phyloP scores from a whole-genome alignment of 1,140 invertebrate species.

The Cephus cinctus region DNA sequence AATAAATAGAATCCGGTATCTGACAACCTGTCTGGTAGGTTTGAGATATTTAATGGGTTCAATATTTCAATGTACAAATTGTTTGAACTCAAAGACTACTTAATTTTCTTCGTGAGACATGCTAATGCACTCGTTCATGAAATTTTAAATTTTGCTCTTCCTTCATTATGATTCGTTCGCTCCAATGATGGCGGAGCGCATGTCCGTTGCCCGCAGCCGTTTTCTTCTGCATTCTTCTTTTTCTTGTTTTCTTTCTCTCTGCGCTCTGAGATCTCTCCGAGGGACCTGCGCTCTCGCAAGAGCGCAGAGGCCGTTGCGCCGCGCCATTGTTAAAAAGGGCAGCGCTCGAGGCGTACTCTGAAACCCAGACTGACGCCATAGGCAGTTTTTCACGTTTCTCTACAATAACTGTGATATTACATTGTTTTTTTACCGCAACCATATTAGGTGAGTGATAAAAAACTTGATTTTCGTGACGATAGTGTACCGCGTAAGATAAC shows the following conservation, averaged over 20 bases:
- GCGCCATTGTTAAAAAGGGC: constrained; percentile 46
- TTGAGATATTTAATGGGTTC: too few species aligned
- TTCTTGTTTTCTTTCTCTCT: constrained; percentile 16
- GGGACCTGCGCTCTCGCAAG: too few species aligned
- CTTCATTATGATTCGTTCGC: too few species aligned
- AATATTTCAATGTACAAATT: too few species aligned
- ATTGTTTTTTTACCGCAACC: constrained; percentile 35
- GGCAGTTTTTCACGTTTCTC: constrained; percentile 34
- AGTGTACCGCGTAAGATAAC: constrained; percentile 8
- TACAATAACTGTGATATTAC: constrained; percentile 46
- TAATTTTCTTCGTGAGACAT: too few species aligned
- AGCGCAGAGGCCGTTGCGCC: constrained; percentile 18
- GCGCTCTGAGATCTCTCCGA: not conserved
- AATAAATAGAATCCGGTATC: too few species aligned
- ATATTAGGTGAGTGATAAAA: constrained; percentile 41
- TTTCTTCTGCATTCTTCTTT: not conserved
- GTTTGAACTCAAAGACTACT: too few species aligned
- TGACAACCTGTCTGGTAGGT: too few species aligned
- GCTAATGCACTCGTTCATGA: too few species aligned
- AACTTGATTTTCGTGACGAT: constrained; percentile 5
- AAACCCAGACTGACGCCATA: constrained; percentile 26
- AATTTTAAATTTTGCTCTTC: too few species aligned
- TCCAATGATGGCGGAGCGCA: too few species aligned
- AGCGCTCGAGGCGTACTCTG: constrained; percentile 45
- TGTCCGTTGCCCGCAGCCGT: too few species aligned